Evolutionary conservation across 2,888 invertebrate genomes (phyloP), one percentile per base, ranked within the genome.

Genomic region (Carcina quercana): DNA sequence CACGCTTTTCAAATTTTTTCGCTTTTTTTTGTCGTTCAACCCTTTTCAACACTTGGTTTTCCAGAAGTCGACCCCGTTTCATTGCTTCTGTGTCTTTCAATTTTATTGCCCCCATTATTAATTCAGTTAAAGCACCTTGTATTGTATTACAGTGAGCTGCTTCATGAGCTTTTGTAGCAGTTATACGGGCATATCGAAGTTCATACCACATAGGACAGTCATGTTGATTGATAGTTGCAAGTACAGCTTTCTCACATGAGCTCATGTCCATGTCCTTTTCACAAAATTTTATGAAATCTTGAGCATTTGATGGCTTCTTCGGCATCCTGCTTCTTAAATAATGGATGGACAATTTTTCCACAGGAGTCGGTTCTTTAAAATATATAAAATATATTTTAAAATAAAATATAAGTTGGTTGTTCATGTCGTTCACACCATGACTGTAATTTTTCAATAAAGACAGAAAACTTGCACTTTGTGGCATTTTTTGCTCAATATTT

Each of bases 131-230:
- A 34, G 30, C 25, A 19, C 41, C 35, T 30, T 36, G 26, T 20
- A 21, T 21, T 32, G 38, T 36, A 19, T 10, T 31, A 28, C 38
- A 37, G 10, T 37, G 33, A 12, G 37, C 35, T 12, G 34, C 31
- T 33, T 38, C 36, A 22, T 42, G 32, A 7, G 32, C 24, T 36
- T 29, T 40, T 34, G 41, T 42, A 32, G 38, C 43, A 21, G 40
- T 38, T 32, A 39, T 37, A 15, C 40, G 38, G 13, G 35, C 36
- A 14, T 43, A 41, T 28, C 41, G 33, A 34, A 42, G 35, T 29
- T 39, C 37, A 35, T 35, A 39, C 37, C 35, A 41, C 30, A 43
- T 32, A 29, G 30, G 36, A 21, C 29, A 38, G 28, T 35, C 38
- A 22, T 34, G 25, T 38, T 43, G 40, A 13, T 4, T 3, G 6